Base-by-base conservation (phyloP, 2,113 vertebrate species). In the Sphaerodactylus townsendi region DNA sequence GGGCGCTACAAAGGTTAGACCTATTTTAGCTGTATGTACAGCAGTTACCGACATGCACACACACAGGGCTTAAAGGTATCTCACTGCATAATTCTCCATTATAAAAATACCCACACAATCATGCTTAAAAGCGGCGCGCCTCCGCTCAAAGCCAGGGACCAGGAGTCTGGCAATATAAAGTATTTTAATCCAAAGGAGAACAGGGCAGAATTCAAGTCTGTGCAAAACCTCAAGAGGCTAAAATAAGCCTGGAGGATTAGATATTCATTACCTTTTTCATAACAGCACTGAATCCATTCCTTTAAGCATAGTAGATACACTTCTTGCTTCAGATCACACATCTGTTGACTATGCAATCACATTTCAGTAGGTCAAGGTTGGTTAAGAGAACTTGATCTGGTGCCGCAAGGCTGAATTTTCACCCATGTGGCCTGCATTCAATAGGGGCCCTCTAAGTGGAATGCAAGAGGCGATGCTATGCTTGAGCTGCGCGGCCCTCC, bases 261-360 rank as follows among this genome's bases (percentile, higher is more conserved):
- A 68, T 71, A 70, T 80, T 73, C 68, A 70, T 71, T 84, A 64
- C 5, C 73, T 77, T 84, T 87, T 84, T 69, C 72, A 77, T 81
- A 71, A 76, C 77, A 84, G 46, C 19, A 76, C 13, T 14, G 6
- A 87, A 84, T 77, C 48, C 86, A 84, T 69, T 71, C 82, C 50
- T 65, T 35, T 80, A 81, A 64, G 72, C 77, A 65, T n/a, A 56
- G 35, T 25, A 77, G 39, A 80, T 76, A 65, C 14, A 44, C 50
- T 71, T 64, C 82, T 76, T 76, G 44, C 65, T 65, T 50, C 41
- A 35, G 64, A 64, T 79, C 64, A 64, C 72, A 69, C 50, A 23
- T 76, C 65, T 39, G 69, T 66, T 53, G 71, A 81, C n/a, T 65
- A 53, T n/a, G 48, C 68, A 82, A 50, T 50, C 69, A n/a, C 48